A percentile compares a stretch with the other conserved stretches of the same genome.
Conservation (phyloP, 1,140 invertebrate genomes). For the Leptestheria dahalacensis region DNA sequence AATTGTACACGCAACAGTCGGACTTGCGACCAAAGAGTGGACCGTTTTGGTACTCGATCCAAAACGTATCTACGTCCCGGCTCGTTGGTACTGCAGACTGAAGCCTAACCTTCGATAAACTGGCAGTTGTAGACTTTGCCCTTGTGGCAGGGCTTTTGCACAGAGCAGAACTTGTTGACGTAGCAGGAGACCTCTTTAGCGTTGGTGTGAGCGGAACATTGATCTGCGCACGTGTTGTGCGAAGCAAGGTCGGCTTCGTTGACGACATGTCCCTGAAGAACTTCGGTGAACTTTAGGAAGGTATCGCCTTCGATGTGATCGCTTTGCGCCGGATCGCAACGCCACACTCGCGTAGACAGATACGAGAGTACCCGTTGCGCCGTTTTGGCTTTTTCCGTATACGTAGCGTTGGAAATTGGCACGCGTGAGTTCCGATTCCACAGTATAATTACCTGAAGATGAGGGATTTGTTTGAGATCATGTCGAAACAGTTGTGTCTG, state of each 20-base stretch:
- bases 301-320: conserved; percentile 42
- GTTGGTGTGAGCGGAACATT: conserved; percentile 52
- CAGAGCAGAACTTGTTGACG: conserved; percentile 46
- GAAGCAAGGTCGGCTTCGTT: conserved; percentile 74
- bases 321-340: conserved; percentile 53
- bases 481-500: neutral
- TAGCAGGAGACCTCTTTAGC: conserved; percentile 53
- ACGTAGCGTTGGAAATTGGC: conserved; percentile 45
- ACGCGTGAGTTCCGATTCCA: conserved; percentile 41
- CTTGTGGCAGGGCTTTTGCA: conserved; percentile 50
- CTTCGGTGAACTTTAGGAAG: conserved; percentile 54
- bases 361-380: conserved; percentile 46
- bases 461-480: neutral
- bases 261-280: conserved; percentile 67
- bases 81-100: conserved; percentile 44
- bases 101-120: conserved; percentile 70
- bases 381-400: conserved; percentile 41
- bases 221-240: conserved; percentile 55
- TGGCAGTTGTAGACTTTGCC: conserved; percentile 52
- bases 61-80: conserved; percentile 57
- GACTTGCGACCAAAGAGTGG: conserved; percentile 38
- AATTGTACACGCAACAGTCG: no score
- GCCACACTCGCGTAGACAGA: conserved; percentile 48
- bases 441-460: conserved; percentile 24
- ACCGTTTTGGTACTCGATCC: conserved; percentile 67